Conservation (phyloP, 2,113 vertebrate species). For the Xiphophorus maculatus region DNA sequence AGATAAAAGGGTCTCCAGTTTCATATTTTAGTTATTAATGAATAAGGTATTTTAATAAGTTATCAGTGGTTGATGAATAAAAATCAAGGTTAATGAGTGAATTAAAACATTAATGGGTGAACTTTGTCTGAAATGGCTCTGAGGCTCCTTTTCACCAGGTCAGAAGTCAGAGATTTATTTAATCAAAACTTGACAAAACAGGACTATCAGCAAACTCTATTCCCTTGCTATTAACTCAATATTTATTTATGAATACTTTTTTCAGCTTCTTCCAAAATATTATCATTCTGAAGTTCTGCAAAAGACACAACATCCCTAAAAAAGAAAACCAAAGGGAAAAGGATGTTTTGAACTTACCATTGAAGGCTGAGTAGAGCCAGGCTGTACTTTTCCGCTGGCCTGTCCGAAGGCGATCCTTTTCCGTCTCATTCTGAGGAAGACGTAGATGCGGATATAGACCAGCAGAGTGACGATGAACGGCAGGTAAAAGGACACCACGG, state of each 20-base stretch:
- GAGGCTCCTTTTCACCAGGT: not conserved
- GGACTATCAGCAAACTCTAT: not conserved
- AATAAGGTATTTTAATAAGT: too few relatives aligned
- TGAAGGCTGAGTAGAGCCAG: constrained; percentile 48
- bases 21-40: too few relatives aligned
- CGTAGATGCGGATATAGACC: constrained; percentile 91
- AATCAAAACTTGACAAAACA: not conserved
- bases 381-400: constrained; percentile 83
- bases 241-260: not conserved
- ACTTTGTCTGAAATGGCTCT: not conserved
- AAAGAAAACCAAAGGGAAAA: not conserved
- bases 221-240: not conserved
- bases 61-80: not conserved
- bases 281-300: not conserved
- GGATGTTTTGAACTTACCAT: constrained; percentile 61
- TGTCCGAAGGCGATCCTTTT: constrained; percentile 87
- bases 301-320: not conserved
- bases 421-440: constrained; percentile 87
- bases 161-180: not conserved
- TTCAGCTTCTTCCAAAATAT: not conserved
- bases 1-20: too few relatives aligned
- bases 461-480: constrained; percentile 92
- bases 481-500: constrained; percentile 94
- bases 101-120: not conserved
- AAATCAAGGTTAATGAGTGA: not conserved